Evolutionary conservation across 1,140 invertebrate species (phyloP).

Genomic region (Dreissena polymorpha): DNA sequence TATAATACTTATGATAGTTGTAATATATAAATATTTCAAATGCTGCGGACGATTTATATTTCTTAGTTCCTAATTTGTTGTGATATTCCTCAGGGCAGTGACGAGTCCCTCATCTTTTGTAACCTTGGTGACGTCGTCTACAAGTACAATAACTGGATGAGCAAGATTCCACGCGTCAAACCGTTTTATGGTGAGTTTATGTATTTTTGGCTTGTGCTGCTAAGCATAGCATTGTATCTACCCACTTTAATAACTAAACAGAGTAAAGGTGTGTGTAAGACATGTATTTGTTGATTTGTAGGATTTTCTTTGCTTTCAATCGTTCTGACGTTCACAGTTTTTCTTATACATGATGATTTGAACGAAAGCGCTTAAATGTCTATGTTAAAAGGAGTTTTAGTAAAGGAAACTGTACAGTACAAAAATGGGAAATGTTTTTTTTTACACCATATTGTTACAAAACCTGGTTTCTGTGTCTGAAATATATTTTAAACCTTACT

Average conservation of each 20-base stretch:
- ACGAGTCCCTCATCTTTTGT: conserved; percentile 96
- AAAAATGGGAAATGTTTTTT: too few species aligned
- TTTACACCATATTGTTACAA: too few species aligned
- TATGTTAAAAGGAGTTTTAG: neutral
- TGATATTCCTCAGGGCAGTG: conserved; percentile 58
- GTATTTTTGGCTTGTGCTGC: conserved; percentile 28
- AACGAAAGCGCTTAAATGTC: neutral
- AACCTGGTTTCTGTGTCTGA: too few species aligned
- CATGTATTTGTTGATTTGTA: neutral
- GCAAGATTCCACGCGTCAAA: conserved; percentile 91
- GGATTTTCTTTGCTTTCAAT: neutral
- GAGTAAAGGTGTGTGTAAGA: neutral
- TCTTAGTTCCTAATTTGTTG: neutral
- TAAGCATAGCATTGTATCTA: neutral
- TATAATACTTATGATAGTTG: neutral
- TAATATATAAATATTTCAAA: neutral
- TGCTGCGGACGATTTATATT: neutral
- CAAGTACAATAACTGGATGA: conserved; percentile 92
- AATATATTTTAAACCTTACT: too few species aligned
- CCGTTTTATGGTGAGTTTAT: conserved; percentile 98
- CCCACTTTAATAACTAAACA: neutral
- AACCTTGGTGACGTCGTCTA: conserved; percentile 93
- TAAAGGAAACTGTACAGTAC: too few species aligned
- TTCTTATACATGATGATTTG: neutral
- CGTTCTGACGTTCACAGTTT: neutral